phyloP scores from a whole-genome alignment of 2,888 invertebrate genomes.

The Aphidius colemani region DNA sequence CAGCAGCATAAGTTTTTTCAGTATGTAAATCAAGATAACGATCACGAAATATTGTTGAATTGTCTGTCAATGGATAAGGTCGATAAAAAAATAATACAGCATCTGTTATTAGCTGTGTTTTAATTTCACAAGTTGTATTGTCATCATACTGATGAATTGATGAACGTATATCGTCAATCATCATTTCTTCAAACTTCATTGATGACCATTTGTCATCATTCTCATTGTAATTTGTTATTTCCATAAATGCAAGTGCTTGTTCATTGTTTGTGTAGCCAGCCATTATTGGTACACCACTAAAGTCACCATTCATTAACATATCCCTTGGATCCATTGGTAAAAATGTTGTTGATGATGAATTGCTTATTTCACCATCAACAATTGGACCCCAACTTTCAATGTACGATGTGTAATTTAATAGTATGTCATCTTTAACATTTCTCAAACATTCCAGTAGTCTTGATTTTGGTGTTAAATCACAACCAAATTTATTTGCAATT shows the following conservation, averaged over 20 bases:
- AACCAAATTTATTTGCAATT: constrained; percentile 71
- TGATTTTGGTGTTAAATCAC: constrained; percentile 70
- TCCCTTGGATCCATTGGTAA: constrained; percentile 71
- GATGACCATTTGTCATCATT: constrained; percentile 67
- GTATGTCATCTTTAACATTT: constrained; percentile 65
- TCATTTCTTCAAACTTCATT: constrained; percentile 67
- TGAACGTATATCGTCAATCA: constrained; percentile 62
- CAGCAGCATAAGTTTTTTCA: constrained; percentile 76
- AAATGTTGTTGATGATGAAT: constrained; percentile 66
- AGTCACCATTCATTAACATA: constrained; percentile 67
- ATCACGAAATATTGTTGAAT: constrained; percentile 68
- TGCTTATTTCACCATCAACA: constrained; percentile 74
- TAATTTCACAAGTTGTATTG: constrained; percentile 53
- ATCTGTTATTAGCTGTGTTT: constrained; percentile 63
- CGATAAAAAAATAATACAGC: constrained; percentile 79
- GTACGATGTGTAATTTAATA: constrained; percentile 64
- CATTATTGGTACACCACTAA: constrained; percentile 72
- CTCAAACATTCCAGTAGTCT: constrained; percentile 73
- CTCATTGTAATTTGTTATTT: constrained; percentile 63
- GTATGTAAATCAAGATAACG: constrained; percentile 74
- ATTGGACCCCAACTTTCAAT: constrained; percentile 78
- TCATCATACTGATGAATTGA: constrained; percentile 47
- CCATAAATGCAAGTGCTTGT: constrained; percentile 68
- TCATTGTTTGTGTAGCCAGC: constrained; percentile 85
- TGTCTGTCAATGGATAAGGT: constrained; percentile 69